Evolutionary conservation across 1,140 invertebrate genomes (phyloP).

Genomic region (Drosophila navojoa): DNA sequence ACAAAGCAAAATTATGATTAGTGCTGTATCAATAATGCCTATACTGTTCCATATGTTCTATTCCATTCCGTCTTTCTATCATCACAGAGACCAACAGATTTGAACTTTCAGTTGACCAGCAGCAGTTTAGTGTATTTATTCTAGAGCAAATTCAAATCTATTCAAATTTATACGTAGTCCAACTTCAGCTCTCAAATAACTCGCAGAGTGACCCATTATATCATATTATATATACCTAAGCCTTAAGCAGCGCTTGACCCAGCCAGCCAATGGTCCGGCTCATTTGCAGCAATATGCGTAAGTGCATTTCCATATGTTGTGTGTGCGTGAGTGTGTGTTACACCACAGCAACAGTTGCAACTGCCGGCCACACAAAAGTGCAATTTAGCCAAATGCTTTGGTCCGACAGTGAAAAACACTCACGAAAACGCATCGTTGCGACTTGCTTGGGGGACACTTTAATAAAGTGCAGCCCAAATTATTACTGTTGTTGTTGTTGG

Average conservation of each 20-base stretch:
- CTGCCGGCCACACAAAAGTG: conserved; percentile 41
- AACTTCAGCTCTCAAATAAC: neutral
- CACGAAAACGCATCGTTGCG: conserved; percentile 22
- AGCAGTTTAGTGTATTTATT: too few species aligned
- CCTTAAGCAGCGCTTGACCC: conserved; percentile 13
- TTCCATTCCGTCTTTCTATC: too few species aligned
- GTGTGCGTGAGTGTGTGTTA: conserved; percentile 28
- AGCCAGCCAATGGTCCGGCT: conserved; percentile 9
- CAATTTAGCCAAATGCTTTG: conserved; percentile 49
- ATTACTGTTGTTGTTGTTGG: conserved; percentile 22
- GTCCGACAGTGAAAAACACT: conserved; percentile 69
- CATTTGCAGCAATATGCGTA: conserved; percentile 26
- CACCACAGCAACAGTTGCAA: conserved; percentile 43
- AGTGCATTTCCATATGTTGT: conserved; percentile 24
- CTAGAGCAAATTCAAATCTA: too few species aligned
- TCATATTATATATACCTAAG: neutral
- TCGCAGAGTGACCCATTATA: too few species aligned
- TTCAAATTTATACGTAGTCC: neutral
- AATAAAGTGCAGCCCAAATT: conserved; percentile 75
- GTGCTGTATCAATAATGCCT: too few species aligned
- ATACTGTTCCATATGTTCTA: too few species aligned
- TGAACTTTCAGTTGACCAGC: too few species aligned
- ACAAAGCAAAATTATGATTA: too few species aligned
- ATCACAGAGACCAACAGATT: too few species aligned
- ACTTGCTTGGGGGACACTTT: conserved; percentile 43